Evolutionary conservation across 2,113 vertebrate species (phyloP).

Genomic region (Blennius ocellaris): DNA sequence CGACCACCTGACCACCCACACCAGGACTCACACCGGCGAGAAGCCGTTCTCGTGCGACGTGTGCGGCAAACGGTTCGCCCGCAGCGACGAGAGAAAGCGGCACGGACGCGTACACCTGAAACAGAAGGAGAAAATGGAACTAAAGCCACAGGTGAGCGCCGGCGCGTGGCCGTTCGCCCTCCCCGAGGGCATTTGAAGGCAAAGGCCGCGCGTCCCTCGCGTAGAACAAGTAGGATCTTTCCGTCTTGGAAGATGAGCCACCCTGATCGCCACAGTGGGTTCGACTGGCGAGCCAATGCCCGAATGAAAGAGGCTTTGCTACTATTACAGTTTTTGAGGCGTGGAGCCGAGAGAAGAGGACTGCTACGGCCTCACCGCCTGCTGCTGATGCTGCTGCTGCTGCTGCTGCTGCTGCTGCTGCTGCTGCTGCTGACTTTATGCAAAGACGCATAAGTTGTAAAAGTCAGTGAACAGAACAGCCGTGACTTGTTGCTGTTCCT

Average conservation of each 20-base stretch:
- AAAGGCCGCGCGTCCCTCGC: constrained; percentile 26
- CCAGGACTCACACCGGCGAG: constrained; percentile 97
- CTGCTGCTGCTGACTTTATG: constrained; percentile 75
- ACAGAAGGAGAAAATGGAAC: constrained; percentile 95
- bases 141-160: constrained; percentile 88
- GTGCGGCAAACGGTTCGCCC: constrained; percentile 94
- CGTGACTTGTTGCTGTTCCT: constrained; percentile 65
- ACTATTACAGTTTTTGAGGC: constrained; percentile 43
- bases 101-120: constrained; percentile 96
- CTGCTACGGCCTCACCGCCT: constrained; percentile 60
- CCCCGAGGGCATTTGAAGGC: constrained; percentile 83
- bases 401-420: constrained; percentile 47
- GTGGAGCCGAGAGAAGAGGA: constrained; percentile 31
- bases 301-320: constrained; percentile 52
- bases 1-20: constrained; percentile 98
- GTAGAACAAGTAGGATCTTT: constrained; percentile 72
- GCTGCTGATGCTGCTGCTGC: constrained; percentile 70
- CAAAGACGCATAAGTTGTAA: constrained; percentile 70
- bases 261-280: constrained; percentile 33
- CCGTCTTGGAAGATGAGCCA: constrained; percentile 84
- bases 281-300: constrained; percentile 55
- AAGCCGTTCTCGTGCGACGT: constrained; percentile 98
- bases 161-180: constrained; percentile 82
- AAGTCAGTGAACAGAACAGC: constrained; percentile 54
- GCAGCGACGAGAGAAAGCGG: constrained; percentile 94